A percentile compares a stretch with the other conserved stretches of the same genome.
Conservation (phyloP, 2,113 vertebrate species). For the Strix uralensis region DNA sequence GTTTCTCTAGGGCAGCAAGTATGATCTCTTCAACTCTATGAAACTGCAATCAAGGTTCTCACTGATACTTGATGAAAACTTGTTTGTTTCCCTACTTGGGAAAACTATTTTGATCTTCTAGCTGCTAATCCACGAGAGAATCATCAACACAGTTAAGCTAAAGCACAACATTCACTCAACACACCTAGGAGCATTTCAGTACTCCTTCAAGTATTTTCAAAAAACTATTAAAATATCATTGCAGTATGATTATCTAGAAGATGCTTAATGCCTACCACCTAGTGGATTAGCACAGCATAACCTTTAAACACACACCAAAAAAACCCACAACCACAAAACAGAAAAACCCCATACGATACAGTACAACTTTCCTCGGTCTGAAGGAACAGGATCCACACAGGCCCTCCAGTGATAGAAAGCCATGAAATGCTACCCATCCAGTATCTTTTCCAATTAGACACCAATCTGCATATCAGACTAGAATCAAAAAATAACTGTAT, state of each 20-base stretch:
- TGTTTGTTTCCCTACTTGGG: background rate
- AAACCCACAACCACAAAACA: background rate
- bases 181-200: background rate
- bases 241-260: background rate
- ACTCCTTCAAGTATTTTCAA: background rate
- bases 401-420: background rate
- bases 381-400: background rate
- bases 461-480: background rate
- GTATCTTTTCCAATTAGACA: background rate
- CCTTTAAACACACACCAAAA: background rate
- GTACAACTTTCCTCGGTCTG: background rate
- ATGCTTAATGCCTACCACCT: conserved; percentile 56
- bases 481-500: background rate
- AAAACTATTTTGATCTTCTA: background rate
- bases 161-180: background rate
- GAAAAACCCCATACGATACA: background rate
- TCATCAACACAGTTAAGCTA: background rate
- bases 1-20: background rate
- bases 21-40: background rate
- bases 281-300: conserved; percentile 37
- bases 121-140: background rate
- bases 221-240: background rate
- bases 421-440: background rate
- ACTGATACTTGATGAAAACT: background rate
- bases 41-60: background rate